These are phyloP conservation scores for Eretmochelys imbricata DNA, from an alignment of 2,113 vertebrate species.

Conservation along the genomic window DNA sequence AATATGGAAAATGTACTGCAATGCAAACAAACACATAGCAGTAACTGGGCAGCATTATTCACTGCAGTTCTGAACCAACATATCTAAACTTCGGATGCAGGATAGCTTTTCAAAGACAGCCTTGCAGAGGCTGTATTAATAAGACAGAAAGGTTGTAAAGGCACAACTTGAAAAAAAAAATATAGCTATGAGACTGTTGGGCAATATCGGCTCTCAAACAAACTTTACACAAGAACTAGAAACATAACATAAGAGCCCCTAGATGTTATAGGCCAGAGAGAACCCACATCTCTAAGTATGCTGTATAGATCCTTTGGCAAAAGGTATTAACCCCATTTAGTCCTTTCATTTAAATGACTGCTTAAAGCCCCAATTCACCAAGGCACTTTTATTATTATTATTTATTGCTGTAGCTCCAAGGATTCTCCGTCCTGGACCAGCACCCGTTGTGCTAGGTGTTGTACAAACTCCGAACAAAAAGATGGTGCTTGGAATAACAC, in stretches of 20 bases:
- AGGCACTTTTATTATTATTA: neutral
- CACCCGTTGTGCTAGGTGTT: neutral
- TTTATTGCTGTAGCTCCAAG: neutral
- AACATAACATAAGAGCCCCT: neutral
- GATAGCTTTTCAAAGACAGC: neutral
- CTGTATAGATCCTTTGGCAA: neutral
- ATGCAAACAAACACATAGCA: neutral
- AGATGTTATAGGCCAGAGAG: neutral
- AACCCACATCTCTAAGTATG: neutral
- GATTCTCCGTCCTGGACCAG: neutral
- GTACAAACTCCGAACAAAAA: neutral
- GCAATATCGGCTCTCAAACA: neutral
- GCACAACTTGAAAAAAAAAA: neutral
- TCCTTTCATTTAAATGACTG: neutral
- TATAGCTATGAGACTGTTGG: neutral
- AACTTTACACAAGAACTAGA: neutral
- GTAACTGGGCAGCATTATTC: neutral
- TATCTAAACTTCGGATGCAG: accelerated
- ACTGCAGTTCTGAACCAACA: neutral
- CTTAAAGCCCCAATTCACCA: neutral
- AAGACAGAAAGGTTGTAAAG: neutral
- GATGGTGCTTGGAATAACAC: neutral
- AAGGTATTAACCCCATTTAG: neutral
- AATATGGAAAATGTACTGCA: accelerated
- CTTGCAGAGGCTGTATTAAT: neutral